These are phyloP conservation scores for Neria commutata DNA, from an alignment of 2,888 invertebrate genomes.

Conservation along the genomic window DNA sequence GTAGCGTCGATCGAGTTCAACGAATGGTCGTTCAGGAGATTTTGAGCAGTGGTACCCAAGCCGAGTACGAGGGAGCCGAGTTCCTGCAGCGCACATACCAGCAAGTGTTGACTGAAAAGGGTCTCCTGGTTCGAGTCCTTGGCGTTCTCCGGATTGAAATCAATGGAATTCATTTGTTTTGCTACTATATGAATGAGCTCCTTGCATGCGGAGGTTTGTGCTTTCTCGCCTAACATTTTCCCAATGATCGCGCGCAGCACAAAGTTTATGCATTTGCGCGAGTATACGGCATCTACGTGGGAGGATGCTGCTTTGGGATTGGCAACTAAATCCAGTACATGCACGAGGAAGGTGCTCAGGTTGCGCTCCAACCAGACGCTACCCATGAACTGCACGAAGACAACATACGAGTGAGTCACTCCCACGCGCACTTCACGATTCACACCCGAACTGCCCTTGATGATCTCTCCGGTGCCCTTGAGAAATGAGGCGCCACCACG, in stretches of 20 bases:
- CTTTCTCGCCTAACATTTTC: slow-evolving; percentile 94
- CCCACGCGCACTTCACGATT: slow-evolving; percentile 96
- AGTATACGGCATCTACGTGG: slow-evolving; percentile 97
- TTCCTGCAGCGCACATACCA: slow-evolving; percentile 92
- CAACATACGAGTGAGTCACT: slow-evolving; percentile 96
- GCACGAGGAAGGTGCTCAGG: slow-evolving; percentile 81
- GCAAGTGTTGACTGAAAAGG: slow-evolving; percentile 84
- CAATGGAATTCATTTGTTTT: slow-evolving; percentile 94
- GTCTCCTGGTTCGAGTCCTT: slow-evolving; percentile 92
- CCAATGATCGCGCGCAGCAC: slow-evolving; percentile 91
- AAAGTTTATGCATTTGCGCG: slow-evolving; percentile 95
- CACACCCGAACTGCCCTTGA: slow-evolving; percentile 91
- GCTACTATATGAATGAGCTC: slow-evolving; percentile 90
- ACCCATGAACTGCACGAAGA: slow-evolving; percentile 92
- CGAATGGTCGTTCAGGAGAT: slow-evolving; percentile 86
- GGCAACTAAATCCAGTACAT: slow-evolving; percentile 90
- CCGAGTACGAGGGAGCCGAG: slow-evolving; percentile 87
- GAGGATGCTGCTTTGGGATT: slow-evolving; percentile 95
- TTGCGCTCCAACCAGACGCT: slow-evolving; percentile 94
- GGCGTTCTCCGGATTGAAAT: slow-evolving; percentile 90
- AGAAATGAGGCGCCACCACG: slow-evolving; percentile 93
- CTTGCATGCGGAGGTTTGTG: slow-evolving; percentile 93
- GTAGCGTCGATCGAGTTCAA: slow-evolving; percentile 71
- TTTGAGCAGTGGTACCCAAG: slow-evolving; percentile 93
- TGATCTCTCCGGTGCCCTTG: slow-evolving; percentile 92